Conservation (phyloP, 1,140 invertebrate genomes). For the Calycopis cecrops region DNA sequence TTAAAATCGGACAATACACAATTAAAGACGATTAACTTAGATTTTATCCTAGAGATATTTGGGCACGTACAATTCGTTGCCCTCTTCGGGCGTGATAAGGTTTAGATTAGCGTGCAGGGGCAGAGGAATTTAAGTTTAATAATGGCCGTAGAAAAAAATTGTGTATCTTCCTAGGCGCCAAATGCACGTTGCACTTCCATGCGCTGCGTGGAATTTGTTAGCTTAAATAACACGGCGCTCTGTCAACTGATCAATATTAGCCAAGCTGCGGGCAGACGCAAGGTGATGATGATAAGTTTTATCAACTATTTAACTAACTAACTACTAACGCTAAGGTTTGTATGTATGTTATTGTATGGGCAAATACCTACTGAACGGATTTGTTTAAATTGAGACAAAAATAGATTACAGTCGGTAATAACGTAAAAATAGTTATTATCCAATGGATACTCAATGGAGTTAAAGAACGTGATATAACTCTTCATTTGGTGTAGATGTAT, state of each 20-base stretch:
- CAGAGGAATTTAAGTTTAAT: constrained; percentile 62
- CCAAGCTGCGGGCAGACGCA: too few species aligned
- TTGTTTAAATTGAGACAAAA: too few species aligned
- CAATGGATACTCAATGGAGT: too few species aligned
- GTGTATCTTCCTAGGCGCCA: constrained; percentile 64
- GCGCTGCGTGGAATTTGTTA: constrained; percentile 44
- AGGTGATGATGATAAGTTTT: too few species aligned
- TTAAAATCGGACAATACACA: constrained; percentile 19
- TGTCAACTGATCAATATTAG: constrained; percentile 9
- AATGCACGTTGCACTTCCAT: constrained; percentile 60
- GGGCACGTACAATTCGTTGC: constrained; percentile 23
- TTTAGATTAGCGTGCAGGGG: constrained; percentile 25
- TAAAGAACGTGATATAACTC: too few species aligned
- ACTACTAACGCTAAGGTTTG: too few species aligned
- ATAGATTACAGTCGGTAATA: too few species aligned
- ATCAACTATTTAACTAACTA: too few species aligned
- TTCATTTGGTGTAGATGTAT: too few species aligned
- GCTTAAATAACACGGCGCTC: constrained; percentile 31
- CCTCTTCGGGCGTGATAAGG: constrained; percentile 20
- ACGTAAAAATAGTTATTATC: too few species aligned
- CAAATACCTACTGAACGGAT: too few species aligned
- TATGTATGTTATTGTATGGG: too few species aligned
- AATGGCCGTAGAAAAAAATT: constrained; percentile 59
- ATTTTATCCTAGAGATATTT: constrained; percentile 45
- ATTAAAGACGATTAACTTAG: constrained; percentile 59